Conservation (phyloP, 1,140 invertebrate genomes). For the Augochlora pura region DNA sequence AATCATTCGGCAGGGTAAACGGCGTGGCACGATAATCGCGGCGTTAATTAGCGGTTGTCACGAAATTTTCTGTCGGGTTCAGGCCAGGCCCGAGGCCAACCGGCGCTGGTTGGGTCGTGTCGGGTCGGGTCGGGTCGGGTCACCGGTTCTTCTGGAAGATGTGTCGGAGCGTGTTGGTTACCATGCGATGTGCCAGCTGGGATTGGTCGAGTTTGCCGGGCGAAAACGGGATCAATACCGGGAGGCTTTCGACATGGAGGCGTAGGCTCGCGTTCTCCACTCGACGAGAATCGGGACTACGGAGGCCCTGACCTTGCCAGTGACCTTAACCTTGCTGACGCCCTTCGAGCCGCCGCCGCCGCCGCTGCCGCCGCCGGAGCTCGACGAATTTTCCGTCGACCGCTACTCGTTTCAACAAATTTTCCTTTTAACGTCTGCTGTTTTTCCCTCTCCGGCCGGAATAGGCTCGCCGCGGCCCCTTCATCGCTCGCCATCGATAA, state of each 20-base stretch:
- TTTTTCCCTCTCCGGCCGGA: too few relatives aligned
- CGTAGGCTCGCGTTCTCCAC: conserved; percentile 60
- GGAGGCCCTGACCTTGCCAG: conserved; percentile 65
- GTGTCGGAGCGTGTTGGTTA: conserved; percentile 57
- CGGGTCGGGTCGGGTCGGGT: neutral
- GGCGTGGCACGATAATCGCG: neutral
- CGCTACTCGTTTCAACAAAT: too few relatives aligned
- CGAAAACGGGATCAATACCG: conserved; percentile 71
- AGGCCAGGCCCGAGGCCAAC: conserved; percentile 1
- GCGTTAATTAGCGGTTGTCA: conserved; percentile 39
- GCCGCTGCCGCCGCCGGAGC: too few relatives aligned
- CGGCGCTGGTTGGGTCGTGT: neutral
- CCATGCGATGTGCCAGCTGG: conserved; percentile 52
- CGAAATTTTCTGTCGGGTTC: conserved; percentile 20
- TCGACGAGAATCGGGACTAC: conserved; percentile 62
- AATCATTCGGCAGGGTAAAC: conserved; percentile 9
- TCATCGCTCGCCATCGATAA: too few relatives aligned
- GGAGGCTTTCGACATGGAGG: conserved; percentile 65
- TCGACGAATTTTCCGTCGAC: neutral
- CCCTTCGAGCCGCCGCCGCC: conserved; percentile 38
- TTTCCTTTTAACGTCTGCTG: too few relatives aligned
- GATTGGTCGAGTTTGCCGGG: conserved; percentile 66
- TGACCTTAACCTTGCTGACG: conserved; percentile 56
- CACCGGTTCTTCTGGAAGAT: conserved; percentile 44
- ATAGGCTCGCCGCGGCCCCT: too few relatives aligned